phyloP scores from a whole-genome alignment of 2,113 vertebrate genomes.

The Halichoeres trimaculatus region DNA sequence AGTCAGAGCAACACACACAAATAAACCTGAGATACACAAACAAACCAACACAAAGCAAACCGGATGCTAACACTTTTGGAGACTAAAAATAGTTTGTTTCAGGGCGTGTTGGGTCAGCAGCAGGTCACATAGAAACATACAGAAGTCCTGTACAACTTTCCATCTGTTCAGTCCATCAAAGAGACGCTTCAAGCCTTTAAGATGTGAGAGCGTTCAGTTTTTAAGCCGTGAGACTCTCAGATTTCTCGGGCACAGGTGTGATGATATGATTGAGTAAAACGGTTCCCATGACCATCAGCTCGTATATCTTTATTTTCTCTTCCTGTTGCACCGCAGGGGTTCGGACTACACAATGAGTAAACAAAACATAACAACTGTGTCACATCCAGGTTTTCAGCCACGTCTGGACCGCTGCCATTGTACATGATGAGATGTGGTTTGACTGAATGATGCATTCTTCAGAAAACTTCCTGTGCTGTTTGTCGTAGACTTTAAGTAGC shows the following conservation, averaged over 20 bases:
- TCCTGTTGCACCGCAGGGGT: conserved; percentile 41
- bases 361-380: conserved; percentile 24
- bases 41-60: background rate
- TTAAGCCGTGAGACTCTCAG: too few species aligned
- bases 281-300: conserved; percentile 53
- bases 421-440: background rate
- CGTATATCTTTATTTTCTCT: conserved; percentile 40
- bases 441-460: background rate
- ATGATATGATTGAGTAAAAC: background rate
- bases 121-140: background rate
- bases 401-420: background rate
- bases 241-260: background rate
- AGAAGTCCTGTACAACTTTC: too few species aligned
- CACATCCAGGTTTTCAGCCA: conserved; percentile 39
- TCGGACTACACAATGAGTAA: conserved; percentile 47
- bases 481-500: too few species aligned
- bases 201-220: too few species aligned
- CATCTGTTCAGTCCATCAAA: too few species aligned
- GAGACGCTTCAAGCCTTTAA: too few species aligned
- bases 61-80: background rate
- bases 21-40: background rate
- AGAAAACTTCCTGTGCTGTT: background rate
- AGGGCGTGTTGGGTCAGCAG: background rate
- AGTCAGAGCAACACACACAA: background rate
- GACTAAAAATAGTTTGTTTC: conserved; percentile 23